Base-by-base conservation (phyloP, 2,888 invertebrate genomes). In the Fragum sueziense region DNA sequence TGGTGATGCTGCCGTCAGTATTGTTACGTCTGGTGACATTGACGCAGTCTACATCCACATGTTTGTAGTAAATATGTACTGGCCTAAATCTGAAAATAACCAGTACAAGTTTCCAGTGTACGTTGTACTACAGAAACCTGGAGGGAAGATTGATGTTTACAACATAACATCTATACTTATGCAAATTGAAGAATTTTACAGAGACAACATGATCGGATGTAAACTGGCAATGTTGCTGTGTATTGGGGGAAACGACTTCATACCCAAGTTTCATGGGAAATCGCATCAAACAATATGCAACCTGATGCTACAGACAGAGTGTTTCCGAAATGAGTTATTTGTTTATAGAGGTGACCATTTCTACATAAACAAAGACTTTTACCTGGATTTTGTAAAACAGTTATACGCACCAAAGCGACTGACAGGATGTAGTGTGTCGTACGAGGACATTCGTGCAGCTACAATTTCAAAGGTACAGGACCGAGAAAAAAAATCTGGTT, bases 11-110 rank as follows among this genome's bases (percentile, higher is more conserved):
- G 62, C 31, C 7, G 62, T 65, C n/a, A 61, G 31, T 34, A 25
- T 51, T 29, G 61, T 72, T 4, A 72, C 72, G 3, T 72, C 72
- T 31, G 72, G 51, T n/a, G 72, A 62, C 31, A 72, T 72, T 29
- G 62, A 62, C 52, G 62, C 72, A 22, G 62, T 72, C 0, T 51
- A 51, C 11, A 62, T 65, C 17, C 72, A 72, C 31, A 33, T 72
- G 3, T 41, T 4, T 62, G 72, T 22, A 20, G 17, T 72, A 1
- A 62, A 51, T 31, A 31, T 33, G 2, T 7, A 20, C 11, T 62
- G 51, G 72, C 20, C 33, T 31, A 41, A 51, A n/a, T 7, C 62
- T 22, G 33, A 27, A 31, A 25, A 27, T 31, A 27, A n/a, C 11
- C 7, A 47, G 25, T 72, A 47, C 31, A 27, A 31, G 22, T 2